These are phyloP conservation scores for Helicoverpa assulta DNA, from an alignment of 2,888 invertebrate genomes.

Conservation along the genomic window DNA sequence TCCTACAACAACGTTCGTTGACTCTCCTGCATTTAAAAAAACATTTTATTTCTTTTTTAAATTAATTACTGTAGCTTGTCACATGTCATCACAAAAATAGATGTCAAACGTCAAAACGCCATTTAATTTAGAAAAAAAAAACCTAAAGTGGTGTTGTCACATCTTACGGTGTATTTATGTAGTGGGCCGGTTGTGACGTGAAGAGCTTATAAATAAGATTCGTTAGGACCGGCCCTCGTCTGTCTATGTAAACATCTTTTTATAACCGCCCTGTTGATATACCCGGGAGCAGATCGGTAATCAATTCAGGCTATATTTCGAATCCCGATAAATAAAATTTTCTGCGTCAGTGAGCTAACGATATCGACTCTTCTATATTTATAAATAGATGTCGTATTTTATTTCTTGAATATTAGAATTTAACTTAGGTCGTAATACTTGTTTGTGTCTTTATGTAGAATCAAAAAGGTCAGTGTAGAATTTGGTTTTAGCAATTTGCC, in stretches of 20 bases:
- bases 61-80: conserved; percentile 24
- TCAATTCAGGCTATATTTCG: conserved; percentile 17
- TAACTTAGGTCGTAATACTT: too few relatives aligned
- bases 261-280: conserved; percentile 23
- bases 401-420: background rate
- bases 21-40: background rate
- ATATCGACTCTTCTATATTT: background rate
- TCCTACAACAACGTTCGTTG: too few relatives aligned
- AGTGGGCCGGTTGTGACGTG: conserved; percentile 68
- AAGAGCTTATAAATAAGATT: conserved; percentile 77
- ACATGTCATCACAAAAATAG: conserved; percentile 44
- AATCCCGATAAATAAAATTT: background rate
- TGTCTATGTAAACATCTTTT: conserved; percentile 55
- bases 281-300: conserved; percentile 8
- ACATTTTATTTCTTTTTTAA: background rate
- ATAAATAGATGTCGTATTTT: background rate
- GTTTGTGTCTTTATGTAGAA: too few relatives aligned
- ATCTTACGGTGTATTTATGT: conserved; percentile 71
- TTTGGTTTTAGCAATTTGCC: too few relatives aligned
- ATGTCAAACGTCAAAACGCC: conserved; percentile 54
- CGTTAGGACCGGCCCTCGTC: conserved; percentile 68
- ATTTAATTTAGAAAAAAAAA: conserved; percentile 49
- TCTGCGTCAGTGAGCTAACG: background rate
- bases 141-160: conserved; percentile 57
- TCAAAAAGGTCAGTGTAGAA: too few relatives aligned